Base-by-base conservation (phyloP, 2,797 vertebrate genomes). In the Melanotaenia parkinsoni region DNA sequence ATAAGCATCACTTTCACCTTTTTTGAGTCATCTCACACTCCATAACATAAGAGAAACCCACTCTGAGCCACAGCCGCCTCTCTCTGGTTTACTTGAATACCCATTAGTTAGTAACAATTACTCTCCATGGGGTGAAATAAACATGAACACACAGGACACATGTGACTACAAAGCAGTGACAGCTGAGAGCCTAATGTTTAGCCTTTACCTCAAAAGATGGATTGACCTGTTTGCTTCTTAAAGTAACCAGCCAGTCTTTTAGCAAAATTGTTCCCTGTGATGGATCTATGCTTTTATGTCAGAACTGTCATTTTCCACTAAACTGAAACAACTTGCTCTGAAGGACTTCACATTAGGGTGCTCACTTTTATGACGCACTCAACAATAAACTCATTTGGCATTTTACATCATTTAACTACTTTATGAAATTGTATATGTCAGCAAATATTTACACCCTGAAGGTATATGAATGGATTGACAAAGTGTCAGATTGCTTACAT, bases 171-270 rank as follows among this genome's bases (percentile, higher is more conserved):
- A 40, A 26, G 66, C 59, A 57, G 54, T 68, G 80, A 82, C 81
- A 84, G 63, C 70, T 45, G 56, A 62, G 66, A 62, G 71, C 76
- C 62, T 33, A 1, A 35, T n/a, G 1, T 50, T 50, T 37, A 79
- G 83, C 87, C 87, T 84, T 81, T 90, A 91, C 89, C 91, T 94
- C 93, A 93, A 81, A 93, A 93, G 91, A 94, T 75, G 76, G 80
- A 94, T 92, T 64, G 89, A 86, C 79, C 80, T 26, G 12, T 73
- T 70, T 65, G 70, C 81, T 87, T 89, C 65, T 80, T 90, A 77
- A 91, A 92, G 88, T 83, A 82, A 87, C 78, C 51, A 82, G 79
- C 85, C 78, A 64, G 85, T 84, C 86, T 93, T 90, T 93, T 92
- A 94, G 89, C 69, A 71, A 92, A 90, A 94, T 93, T 91, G 89